Conservation (phyloP, 2,888 invertebrate species). For the Diarsia rubi region DNA sequence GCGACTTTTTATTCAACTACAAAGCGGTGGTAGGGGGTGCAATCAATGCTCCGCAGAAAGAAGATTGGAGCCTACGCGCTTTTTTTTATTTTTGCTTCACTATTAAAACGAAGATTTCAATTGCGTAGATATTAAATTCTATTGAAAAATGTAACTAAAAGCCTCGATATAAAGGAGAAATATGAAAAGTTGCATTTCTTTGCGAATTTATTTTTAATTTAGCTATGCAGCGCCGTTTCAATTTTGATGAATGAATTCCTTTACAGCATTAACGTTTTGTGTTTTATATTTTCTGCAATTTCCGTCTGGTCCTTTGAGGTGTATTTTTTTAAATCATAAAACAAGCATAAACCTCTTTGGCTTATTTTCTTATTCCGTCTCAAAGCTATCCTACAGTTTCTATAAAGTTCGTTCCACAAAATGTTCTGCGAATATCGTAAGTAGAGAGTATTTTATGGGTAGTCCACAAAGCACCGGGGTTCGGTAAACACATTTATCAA, state of each 20-base stretch:
- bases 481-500: conserved; percentile 80
- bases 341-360: conserved; percentile 44
- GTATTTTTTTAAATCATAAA: conserved; percentile 40
- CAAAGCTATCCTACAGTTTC: conserved; percentile 30
- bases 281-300: conserved; percentile 50
- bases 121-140: conserved; percentile 75
- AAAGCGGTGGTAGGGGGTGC: conserved; percentile 81
- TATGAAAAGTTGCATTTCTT: conserved; percentile 46
- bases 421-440: conserved; percentile 67
- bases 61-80: conserved; percentile 79
- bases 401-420: conserved; percentile 59
- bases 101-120: conserved; percentile 80
- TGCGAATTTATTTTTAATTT: conserved; percentile 42
- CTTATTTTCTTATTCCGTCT: conserved; percentile 55
- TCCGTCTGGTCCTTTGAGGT: conserved; percentile 18
- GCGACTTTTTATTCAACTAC: conserved; percentile 86
- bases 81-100: conserved; percentile 78
- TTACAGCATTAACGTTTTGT: conserved; percentile 44
- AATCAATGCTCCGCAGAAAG: conserved; percentile 85
- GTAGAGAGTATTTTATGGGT: conserved; percentile 67
- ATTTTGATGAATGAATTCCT: conserved; percentile 53
- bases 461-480: conserved; percentile 59
- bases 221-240: conserved; percentile 28
- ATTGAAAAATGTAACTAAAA: conserved; percentile 68
- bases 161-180: conserved; percentile 36